Evolutionary conservation across 2,113 vertebrate species (phyloP).

Genomic region (Grantiella picta): DNA sequence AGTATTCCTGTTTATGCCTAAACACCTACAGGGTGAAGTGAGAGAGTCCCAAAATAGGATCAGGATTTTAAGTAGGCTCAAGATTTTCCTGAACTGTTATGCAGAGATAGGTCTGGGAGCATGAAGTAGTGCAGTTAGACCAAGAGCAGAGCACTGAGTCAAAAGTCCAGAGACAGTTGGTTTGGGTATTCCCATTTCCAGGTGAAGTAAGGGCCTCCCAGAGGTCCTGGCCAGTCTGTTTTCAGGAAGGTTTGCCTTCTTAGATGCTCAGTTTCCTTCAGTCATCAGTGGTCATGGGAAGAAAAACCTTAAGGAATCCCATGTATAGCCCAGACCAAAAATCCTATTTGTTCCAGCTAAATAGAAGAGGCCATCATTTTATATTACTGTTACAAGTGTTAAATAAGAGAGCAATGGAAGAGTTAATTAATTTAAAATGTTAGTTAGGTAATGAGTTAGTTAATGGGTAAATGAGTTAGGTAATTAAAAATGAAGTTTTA

Average conservation of each 20-base stretch:
- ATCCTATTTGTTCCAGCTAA: background rate
- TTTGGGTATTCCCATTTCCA: background rate
- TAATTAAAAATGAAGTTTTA: background rate
- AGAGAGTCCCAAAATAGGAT: background rate
- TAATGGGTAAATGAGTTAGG: too few species aligned
- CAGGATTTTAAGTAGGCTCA: background rate
- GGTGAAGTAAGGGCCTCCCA: background rate
- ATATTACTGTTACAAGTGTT: background rate
- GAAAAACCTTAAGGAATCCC: background rate
- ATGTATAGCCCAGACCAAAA: background rate
- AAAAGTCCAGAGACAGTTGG: background rate
- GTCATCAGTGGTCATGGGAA: background rate
- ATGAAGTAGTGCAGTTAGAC: accelerated
- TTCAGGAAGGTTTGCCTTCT: background rate
- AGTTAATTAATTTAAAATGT: background rate
- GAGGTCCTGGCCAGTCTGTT: background rate
- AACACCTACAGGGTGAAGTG: background rate
- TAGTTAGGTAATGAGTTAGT: too few species aligned
- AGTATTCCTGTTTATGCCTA: background rate
- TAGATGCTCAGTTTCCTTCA: background rate
- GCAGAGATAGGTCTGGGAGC: background rate
- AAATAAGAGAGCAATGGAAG: background rate
- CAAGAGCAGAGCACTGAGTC: background rate
- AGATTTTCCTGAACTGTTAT: background rate
- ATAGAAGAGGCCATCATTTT: background rate